phyloP scores from a whole-genome alignment of 1,140 invertebrate species.

The Aphaenogaster rudis region DNA sequence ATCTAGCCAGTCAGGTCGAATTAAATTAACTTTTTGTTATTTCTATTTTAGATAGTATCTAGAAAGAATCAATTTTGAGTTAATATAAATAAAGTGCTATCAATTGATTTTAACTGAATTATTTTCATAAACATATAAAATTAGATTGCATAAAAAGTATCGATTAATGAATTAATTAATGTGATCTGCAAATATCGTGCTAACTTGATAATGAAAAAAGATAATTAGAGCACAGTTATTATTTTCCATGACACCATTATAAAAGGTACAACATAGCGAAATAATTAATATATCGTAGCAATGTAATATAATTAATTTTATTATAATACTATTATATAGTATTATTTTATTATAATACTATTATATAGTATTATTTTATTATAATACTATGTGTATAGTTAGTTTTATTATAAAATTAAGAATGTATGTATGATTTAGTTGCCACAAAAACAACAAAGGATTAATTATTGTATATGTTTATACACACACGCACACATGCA shows the following conservation, averaged over 20 bases:
- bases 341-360: no score
- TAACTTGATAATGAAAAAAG: slow-evolving; percentile 14
- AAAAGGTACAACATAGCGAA: neutral
- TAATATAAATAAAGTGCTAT: neutral
- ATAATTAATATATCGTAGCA: neutral
- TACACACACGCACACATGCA: no score
- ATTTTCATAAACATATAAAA: slow-evolving; percentile 20
- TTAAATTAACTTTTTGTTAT: no score
- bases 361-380: no score
- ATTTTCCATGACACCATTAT: neutral
- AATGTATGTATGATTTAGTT: neutral
- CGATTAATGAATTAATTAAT: no score
- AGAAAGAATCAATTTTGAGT: neutral
- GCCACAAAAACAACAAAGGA: neutral
- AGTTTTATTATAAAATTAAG: neutral
- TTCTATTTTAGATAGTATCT: neutral
- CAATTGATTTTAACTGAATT: neutral
- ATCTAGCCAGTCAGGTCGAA: no score
- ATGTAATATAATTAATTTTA: neutral
- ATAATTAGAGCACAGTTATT: slow-evolving; percentile 27
- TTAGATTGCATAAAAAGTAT: neutral
- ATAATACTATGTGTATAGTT: neutral
- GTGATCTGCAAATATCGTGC: neutral
- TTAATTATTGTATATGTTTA: neutral
- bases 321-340: neutral